phyloP scores from a whole-genome alignment of 2,113 vertebrate genomes.

The Menura novaehollandiae region DNA sequence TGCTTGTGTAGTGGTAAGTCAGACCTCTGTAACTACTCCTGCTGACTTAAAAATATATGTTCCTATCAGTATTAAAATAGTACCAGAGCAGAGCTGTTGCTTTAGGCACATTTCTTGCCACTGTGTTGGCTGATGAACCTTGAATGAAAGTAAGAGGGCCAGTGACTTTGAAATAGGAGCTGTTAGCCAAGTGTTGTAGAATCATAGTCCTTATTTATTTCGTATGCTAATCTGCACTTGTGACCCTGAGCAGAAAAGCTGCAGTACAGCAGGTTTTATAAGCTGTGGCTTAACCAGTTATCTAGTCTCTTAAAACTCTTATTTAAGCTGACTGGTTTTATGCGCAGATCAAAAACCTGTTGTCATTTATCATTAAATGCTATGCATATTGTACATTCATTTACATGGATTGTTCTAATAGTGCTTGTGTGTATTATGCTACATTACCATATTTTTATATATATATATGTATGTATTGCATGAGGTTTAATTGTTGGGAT shows the following conservation, averaged over 20 bases:
- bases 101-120: conserved; percentile 36
- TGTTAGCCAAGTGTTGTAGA: conserved; percentile 35
- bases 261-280: conserved; percentile 19
- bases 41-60: neutral
- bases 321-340: conserved; percentile 20
- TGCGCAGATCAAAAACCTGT: neutral
- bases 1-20: neutral
- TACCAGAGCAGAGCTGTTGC: conserved; percentile 10
- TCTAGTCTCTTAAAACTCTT: neutral
- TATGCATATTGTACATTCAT: conserved; percentile 45
- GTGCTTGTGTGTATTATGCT: conserved; percentile 36
- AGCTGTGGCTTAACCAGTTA: conserved; percentile 5
- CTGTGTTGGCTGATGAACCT: conserved; percentile 29
- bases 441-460: neutral
- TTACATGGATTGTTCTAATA: conserved; percentile 27
- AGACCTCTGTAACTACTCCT: neutral
- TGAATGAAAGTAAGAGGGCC: conserved; percentile 46
- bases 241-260: conserved; percentile 43
- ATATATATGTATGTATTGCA: conserved; percentile 33
- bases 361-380: conserved; percentile 38
- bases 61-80: conserved; percentile 67
- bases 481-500: conserved; percentile 24
- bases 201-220: conserved; percentile 57
- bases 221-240: conserved; percentile 20
- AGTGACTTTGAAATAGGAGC: conserved; percentile 19